These are phyloP conservation scores for Lonchura striata DNA, from an alignment of 2,113 vertebrate species.

Conservation along the genomic window DNA sequence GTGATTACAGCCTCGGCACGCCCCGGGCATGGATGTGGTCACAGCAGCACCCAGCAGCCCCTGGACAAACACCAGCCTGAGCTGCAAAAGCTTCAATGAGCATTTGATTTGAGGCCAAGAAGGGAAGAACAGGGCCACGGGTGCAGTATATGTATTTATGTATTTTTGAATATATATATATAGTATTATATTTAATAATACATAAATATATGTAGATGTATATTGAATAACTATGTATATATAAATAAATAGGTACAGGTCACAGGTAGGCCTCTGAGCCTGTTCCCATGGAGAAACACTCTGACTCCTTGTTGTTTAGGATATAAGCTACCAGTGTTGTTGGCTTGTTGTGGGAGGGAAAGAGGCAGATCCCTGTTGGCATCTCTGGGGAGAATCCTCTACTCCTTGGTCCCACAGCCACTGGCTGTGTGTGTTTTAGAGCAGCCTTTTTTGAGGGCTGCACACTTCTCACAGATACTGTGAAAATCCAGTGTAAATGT, in stretches of 20 bases:
- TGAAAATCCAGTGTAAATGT: not conserved
- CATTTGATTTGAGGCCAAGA: not conserved
- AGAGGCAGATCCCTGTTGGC: accelerated
- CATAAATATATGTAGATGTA: not conserved
- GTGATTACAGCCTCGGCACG: accelerated
- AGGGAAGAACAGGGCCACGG: not conserved
- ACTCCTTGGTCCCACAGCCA: not conserved
- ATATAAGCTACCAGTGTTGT: not conserved
- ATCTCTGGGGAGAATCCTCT: not conserved
- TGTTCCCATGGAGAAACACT: not conserved
- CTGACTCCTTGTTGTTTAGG: not conserved
- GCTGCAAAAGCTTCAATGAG: not conserved
- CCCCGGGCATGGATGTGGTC: not conserved
- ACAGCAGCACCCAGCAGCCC: not conserved
- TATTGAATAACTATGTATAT: not conserved
- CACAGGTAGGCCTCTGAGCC: not conserved
- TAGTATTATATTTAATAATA: not conserved
- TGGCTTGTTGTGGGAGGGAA: not conserved
- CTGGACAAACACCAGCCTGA: not conserved
- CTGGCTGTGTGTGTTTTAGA: not conserved
- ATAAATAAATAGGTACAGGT: not conserved
- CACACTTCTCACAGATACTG: accelerated
- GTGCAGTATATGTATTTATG: not conserved
- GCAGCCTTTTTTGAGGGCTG: not conserved
- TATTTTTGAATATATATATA: too few species aligned